Percentiles rank a stretch among this genome's conserved stretches.
Conservation (phyloP, 2,888 invertebrate genomes). For the Nemurella pictetii region DNA sequence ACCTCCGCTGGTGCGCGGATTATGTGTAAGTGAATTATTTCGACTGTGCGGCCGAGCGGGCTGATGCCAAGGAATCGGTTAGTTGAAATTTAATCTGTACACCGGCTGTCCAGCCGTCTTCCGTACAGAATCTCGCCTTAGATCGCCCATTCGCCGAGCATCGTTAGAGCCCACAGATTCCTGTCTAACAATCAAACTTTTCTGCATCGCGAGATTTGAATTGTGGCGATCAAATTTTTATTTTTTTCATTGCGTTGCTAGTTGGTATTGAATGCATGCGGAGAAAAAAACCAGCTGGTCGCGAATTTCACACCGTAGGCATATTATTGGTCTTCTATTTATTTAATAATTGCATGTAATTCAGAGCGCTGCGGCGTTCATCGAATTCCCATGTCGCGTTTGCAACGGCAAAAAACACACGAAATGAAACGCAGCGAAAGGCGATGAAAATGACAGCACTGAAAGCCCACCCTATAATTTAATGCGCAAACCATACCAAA, state of each 20-base stretch:
- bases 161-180: not conserved
- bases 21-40: not conserved
- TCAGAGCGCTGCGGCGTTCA: not conserved
- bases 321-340: not conserved
- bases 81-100: conserved; percentile 1
- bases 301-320: not conserved
- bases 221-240: not conserved
- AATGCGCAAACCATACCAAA: not conserved
- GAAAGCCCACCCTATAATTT: not conserved
- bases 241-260: not conserved
- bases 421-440: not conserved
- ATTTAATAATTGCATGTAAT: not conserved
- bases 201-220: not conserved
- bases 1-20: not conserved
- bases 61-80: not conserved
- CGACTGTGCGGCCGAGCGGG: not conserved
- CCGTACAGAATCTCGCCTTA: not conserved
- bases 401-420: not conserved
- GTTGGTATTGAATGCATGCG: not conserved
- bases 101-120: not conserved
- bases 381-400: not conserved
- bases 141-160: not conserved
- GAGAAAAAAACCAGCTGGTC: not conserved
- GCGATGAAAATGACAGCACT: not conserved
- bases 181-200: not conserved